These are phyloP conservation scores for Drosophila siamana DNA, from an alignment of 2,888 invertebrate genomes.

Conservation along the genomic window DNA sequence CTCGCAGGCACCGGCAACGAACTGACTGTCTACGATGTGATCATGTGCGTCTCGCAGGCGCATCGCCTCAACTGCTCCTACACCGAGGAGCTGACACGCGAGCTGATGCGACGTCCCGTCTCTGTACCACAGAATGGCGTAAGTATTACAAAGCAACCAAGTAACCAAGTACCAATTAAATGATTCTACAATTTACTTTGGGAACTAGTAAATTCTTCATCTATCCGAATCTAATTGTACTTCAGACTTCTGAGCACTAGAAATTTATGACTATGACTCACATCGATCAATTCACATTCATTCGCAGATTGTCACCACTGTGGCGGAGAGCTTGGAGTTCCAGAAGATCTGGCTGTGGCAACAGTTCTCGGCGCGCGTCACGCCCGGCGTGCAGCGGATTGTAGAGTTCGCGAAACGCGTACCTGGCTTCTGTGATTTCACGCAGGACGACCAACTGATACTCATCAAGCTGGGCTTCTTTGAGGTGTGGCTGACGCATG, in stretches of 20 bases:
- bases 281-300: background rate
- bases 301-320: constrained; percentile 87
- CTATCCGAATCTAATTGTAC: too few species aligned
- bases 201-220: too few species aligned
- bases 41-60: constrained; percentile 92
- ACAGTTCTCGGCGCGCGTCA: constrained; percentile 93
- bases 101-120: constrained; percentile 89
- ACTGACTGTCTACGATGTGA: constrained; percentile 91
- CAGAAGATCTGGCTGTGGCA: constrained; percentile 95
- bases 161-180: background rate
- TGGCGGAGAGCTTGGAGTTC: constrained; percentile 89
- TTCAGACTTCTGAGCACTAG: too few species aligned
- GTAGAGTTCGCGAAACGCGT: constrained; percentile 98
- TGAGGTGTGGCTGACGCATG: constrained; percentile 97
- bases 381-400: constrained; percentile 95
- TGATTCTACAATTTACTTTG: too few species aligned
- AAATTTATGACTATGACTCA: background rate
- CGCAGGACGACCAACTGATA: constrained; percentile 98
- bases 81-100: constrained; percentile 92
- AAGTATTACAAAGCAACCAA: constrained; percentile 56
- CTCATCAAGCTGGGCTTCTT: constrained; percentile 98
- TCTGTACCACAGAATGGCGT: constrained; percentile 87
- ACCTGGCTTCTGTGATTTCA: constrained; percentile 95
- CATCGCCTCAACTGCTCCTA: constrained; percentile 95
- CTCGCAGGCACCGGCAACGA: constrained; percentile 86